A percentile compares a stretch with the other conserved stretches of the same genome.
Conservation (phyloP, 2,888 invertebrate genomes). For the Lycophotia porphyrea region DNA sequence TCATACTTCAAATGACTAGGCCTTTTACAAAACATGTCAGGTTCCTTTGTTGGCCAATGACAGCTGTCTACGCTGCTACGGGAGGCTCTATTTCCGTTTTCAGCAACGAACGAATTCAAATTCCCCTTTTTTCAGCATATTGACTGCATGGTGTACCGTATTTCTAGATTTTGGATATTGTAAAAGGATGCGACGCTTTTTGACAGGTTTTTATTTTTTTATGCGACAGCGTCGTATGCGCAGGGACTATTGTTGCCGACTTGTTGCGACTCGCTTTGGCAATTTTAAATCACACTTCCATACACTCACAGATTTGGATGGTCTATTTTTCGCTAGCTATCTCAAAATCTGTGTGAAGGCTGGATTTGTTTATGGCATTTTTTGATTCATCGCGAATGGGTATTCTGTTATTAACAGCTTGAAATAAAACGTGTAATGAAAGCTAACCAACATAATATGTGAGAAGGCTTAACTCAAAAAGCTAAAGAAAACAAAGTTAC, state of each 20-base stretch:
- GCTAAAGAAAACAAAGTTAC: not conserved
- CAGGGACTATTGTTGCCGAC: not conserved
- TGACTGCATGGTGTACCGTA: not conserved
- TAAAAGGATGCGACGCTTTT: not conserved
- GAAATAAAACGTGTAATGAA: not conserved
- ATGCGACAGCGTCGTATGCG: too few relatives aligned
- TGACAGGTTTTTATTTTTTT: not conserved
- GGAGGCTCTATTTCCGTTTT: slow-evolving; percentile 49
- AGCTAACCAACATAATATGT: not conserved
- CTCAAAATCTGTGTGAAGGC: not conserved
- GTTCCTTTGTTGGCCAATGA: slow-evolving; percentile 41
- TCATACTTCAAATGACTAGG: not conserved
- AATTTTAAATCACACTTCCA: not conserved
- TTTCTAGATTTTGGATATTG: not conserved
- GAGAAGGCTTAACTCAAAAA: not conserved
- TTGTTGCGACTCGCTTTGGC: not conserved
- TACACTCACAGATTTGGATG: not conserved
- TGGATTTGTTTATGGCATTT: not conserved
- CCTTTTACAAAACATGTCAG: slow-evolving; percentile 16
- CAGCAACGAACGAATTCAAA: slow-evolving; percentile 12
- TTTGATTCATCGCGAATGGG: not conserved
- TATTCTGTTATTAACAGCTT: not conserved
- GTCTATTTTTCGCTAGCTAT: not conserved
- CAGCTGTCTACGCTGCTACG: slow-evolving; percentile 45
- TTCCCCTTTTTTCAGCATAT: not conserved